A percentile compares a stretch with the other conserved stretches of the same genome.
phyloP scores from a whole-genome alignment of 2,113 vertebrate species.

The Epinephelus cyanopodus region DNA sequence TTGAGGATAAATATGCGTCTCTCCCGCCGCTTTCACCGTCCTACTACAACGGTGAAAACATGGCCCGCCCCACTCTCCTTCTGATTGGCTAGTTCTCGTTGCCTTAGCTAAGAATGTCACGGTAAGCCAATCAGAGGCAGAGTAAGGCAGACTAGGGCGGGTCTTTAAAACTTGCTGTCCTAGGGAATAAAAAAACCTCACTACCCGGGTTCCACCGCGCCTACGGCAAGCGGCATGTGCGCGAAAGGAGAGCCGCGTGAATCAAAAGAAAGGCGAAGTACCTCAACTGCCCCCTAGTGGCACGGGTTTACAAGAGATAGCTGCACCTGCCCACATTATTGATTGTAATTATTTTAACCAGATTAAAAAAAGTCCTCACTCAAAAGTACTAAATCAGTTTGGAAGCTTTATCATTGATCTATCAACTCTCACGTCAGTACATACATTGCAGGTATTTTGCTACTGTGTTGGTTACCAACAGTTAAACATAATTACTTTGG shows the following conservation, averaged over 20 bases:
- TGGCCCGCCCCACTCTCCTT: no score
- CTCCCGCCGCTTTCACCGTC: conserved; percentile 76
- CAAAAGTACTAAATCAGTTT: background rate
- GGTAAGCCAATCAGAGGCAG: no score
- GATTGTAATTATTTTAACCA: background rate
- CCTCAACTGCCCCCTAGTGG: conserved; percentile 46
- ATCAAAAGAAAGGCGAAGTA: background rate
- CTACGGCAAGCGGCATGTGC: conserved; percentile 56
- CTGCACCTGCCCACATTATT: background rate
- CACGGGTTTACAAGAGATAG: background rate
- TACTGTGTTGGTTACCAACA: background rate
- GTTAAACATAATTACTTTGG: background rate
- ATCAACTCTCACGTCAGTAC: background rate
- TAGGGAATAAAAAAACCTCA: background rate
- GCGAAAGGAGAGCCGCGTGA: background rate
- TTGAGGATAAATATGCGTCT: conserved; percentile 8
- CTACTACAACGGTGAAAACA: no score
- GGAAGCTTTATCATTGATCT: background rate
- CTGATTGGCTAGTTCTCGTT: no score
- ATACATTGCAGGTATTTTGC: conserved; percentile 3
- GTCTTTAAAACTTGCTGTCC: no score
- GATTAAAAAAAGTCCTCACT: background rate
- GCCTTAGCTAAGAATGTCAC: no score
- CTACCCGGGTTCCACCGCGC: conserved; percentile 61
- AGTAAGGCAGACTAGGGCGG: no score